These are phyloP conservation scores for Hippoglossus hippoglossus DNA, from an alignment of 2,797 vertebrate genomes.

Conservation along the genomic window DNA sequence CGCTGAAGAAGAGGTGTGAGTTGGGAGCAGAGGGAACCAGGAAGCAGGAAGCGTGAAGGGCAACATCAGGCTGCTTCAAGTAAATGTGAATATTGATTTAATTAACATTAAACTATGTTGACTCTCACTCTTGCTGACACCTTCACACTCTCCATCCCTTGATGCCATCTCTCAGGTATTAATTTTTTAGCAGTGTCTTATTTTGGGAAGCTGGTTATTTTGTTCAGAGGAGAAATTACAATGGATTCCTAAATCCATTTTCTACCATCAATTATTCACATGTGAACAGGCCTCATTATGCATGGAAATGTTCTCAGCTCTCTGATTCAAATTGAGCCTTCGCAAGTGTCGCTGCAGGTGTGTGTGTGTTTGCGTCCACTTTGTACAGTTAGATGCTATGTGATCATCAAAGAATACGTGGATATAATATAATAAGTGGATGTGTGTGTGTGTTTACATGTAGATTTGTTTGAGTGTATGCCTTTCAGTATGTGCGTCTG, in stretches of 20 bases:
- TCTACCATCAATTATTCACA: constrained; percentile 76
- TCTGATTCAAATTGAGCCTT: constrained; percentile 24
- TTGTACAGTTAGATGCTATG: constrained; percentile 10
- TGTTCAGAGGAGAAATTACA: constrained; percentile 74
- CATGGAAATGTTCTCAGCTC: constrained; percentile 61
- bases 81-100: constrained; percentile 68
- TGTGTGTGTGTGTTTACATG: neutral
- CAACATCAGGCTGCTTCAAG: constrained; percentile 38
- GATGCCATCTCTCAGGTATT: constrained; percentile 15
- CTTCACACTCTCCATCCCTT: neutral
- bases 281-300: constrained; percentile 71
- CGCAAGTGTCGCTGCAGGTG: constrained; percentile 6
- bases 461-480: neutral
- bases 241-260: constrained; percentile 74
- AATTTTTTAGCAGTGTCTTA: constrained; percentile 66
- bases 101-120: constrained; percentile 59
- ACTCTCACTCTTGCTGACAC: constrained; percentile 29
- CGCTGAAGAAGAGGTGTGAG: constrained; percentile 28
- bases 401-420: constrained; percentile 18
- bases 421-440: too few species aligned
- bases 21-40: constrained; percentile 26
- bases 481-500: neutral
- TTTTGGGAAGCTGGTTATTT: constrained; percentile 67
- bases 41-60: constrained; percentile 44
- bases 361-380: too few species aligned